Base-by-base conservation (phyloP, 2,113 vertebrate species). In the Gadus macrocephalus region DNA sequence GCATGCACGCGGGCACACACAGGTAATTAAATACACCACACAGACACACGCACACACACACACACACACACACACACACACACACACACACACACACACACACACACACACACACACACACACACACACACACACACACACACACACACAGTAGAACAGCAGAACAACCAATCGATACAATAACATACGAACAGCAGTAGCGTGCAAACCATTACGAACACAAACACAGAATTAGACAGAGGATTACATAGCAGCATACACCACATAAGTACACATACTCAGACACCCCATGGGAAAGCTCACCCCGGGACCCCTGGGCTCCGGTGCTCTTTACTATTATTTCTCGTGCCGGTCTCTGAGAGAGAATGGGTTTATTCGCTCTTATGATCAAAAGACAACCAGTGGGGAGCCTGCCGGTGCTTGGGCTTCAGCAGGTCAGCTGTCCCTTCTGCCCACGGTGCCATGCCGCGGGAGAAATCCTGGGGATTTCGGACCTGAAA, bases 341-440 rank as follows among this genome's bases (percentile, higher is more conserved):
- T 85, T 75, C 78, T 60, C 19, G 70, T 72, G 68, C 56, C 8
- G 70, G 70, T 70, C 25, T 19, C 55, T 12, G 5, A 75, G 35
- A 59, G 59, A 88, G 75, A 72, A 71, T 71, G 53, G 64, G 73
- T 87, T 85, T 82, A 85, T 89, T 14, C 78, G 77, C 70, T 77
- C 66, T 69, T 55, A 12, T 73, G 78, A 86, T 88, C 82, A 78
- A 85, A 73, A 76, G 84, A 86, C 84, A 78, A 79, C 62, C 89
- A 82, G 69, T 14, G 27, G 56, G 20, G 53, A 67, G 15, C 61
- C n/a, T 31, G 19, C 60, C 58, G 75, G 71, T 61, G 78, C 78
- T 83, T 77, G 78, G 65, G 78, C 73, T 79, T 73, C 38, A 49
- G 64, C 17, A 42, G 67, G 73, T 83, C 81, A 67, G 16, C n/a